Conservation (phyloP, 2,113 vertebrate genomes). For the Donacobius atricapilla region DNA sequence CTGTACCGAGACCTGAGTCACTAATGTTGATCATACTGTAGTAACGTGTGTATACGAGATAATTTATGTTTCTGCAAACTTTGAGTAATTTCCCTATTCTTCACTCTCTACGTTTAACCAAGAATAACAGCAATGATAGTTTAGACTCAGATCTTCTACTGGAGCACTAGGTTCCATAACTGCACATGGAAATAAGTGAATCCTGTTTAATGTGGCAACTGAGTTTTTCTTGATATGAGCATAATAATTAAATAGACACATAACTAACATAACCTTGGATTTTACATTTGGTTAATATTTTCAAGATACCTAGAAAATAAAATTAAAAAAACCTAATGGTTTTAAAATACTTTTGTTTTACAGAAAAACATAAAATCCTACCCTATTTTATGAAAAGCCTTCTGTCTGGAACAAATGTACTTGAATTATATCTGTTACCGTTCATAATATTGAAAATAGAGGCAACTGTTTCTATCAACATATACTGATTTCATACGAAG, state of each 20-base stretch:
- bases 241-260: not conserved
- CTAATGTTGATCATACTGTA: not conserved
- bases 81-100: not conserved
- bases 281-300: not conserved
- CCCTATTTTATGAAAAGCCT: not conserved
- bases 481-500: not conserved
- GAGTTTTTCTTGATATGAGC: not conserved
- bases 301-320: not conserved
- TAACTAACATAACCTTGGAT: not conserved
- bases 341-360: not conserved
- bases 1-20: not conserved
- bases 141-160: not conserved
- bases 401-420: not conserved
- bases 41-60: not conserved
- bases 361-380: not conserved
- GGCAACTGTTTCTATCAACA: not conserved
- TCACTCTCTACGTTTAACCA: not conserved
- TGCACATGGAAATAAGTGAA: not conserved
- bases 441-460: not conserved
- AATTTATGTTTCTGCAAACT: not conserved
- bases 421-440: not conserved
- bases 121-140: not conserved
- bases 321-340: not conserved
- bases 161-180: not conserved
- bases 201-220: not conserved